Base-by-base conservation (phyloP, 2,888 invertebrate species). In the Tachystola acroxantha region DNA sequence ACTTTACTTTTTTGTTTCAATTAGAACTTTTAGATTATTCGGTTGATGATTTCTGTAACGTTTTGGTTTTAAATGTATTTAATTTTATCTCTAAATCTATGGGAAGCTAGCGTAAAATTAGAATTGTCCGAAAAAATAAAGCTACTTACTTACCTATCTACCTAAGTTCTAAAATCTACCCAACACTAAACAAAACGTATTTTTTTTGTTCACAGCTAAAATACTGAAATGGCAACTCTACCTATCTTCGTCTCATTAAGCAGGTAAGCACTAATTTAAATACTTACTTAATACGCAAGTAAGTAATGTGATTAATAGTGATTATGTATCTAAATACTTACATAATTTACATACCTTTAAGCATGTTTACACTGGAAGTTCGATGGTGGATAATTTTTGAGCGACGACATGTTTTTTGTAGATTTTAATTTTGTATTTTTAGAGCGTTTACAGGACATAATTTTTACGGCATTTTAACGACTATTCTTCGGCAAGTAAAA, bases 211-310 rank as follows among this genome's bases (percentile, higher is more conserved):
- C 29, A 10, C 34, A 39, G 39, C 22, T 29, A n/a, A n/a, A 24
- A 2, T 20, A 10, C 26, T 30, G 46, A 53, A 62, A 79, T 84
- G 82, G 82, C 82, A 9, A 84, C 82, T 10, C 58, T 84, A 26
- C 82, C 82, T 11, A 81, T 84, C 27, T 81, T 66, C 48, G 80
- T 84, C 0, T 84, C 82, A 7, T 48, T 84, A 2, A 82, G 73
- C 75, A 81, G 80, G 82, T 82, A 63, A 64, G 50, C 39, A 12
- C 27, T 32, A 20, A 9, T 36, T 19, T 40, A 25, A 32, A 32
- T 26, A 22, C 20, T 28, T 14, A 33, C 33, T n/a, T n/a, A n/a
- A n/a, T n/a, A n/a, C n/a, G n/a, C n/a, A n/a, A n/a, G n/a, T n/a
- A n/a, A n/a, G n/a, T n/a, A n/a, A n/a, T n/a, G n/a, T n/a, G n/a